Base-by-base conservation (phyloP, 2,113 vertebrate species). In the Macquaria ambigua region DNA sequence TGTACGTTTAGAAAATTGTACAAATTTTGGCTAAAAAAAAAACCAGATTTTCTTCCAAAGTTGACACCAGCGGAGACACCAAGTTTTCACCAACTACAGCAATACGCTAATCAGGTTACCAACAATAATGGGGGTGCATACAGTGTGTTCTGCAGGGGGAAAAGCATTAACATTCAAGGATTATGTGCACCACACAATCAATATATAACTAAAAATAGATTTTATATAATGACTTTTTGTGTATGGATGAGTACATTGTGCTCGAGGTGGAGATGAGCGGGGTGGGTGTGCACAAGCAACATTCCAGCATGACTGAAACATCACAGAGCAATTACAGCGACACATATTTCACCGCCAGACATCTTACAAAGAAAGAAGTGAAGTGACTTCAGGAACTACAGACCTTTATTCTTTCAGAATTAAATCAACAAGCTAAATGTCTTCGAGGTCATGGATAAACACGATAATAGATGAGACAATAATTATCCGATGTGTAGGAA, bases 391-490 rank as follows among this genome's bases (percentile, higher is more conserved):
- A 2, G 50, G 74, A 77, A 74, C 31, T 46, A 21, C 16, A 69
- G 14, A 58, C 41, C 41, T 93, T 92, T 83, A 82, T 90, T 87
- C 67, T 18, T 46, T 71, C 14, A 85, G 31, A 39, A 43, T 37
- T 12, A 77, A 88, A 87, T 52, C 3, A 56, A 62, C 66, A 37
- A 21, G 53, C 73, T 70, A 4, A 56, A 80, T 61, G 34, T 76
- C 52, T 43, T 68, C 4, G 8, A 62, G 43, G 62, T 68, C 8
- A 18, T 43, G n/a, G 83, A 63, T 70, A 73, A 87, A 82, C 69
- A 82, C 34, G n/a, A 67, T 31, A 31, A 21, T 1, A 11, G 52
- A 84, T 53, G 69, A 53, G 15, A 43, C 3, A 48, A 37, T 46
- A 64, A 63, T 46, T 14, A 68, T 25, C 18, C 50, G 6, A 86